These are phyloP conservation scores for Anguilla megastoma DNA, from an alignment of 2,797 vertebrate species.

Conservation along the genomic window DNA sequence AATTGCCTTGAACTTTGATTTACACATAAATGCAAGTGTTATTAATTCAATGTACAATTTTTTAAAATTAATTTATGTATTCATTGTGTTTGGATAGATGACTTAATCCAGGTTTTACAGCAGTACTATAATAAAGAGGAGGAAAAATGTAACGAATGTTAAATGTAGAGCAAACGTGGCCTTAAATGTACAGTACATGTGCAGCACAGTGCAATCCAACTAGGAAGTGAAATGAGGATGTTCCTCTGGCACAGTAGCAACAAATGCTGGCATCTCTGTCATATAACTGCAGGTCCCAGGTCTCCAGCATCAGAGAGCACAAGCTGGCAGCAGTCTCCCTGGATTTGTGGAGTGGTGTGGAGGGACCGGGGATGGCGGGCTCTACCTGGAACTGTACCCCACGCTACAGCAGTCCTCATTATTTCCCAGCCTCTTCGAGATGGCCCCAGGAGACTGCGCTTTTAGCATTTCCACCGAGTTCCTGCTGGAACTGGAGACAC, in stretches of 20 bases:
- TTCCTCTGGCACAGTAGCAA: background rate
- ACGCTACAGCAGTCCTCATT: slow-evolving; percentile 15
- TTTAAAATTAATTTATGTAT: background rate
- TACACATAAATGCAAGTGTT: background rate
- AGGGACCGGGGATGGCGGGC: background rate
- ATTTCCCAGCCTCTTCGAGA: background rate
- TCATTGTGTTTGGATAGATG: background rate
- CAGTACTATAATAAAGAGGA: background rate
- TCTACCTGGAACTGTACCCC: slow-evolving; percentile 11
- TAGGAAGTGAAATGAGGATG: background rate
- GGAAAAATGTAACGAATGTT: background rate
- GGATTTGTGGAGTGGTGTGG: background rate
- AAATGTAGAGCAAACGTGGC: background rate
- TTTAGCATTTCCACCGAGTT: background rate
- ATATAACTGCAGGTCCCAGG: background rate
- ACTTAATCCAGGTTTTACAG: background rate
- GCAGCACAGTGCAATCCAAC: background rate
- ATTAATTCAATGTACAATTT: background rate
- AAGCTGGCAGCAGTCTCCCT: background rate
- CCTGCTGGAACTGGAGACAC: background rate
- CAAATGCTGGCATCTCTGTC: background rate
- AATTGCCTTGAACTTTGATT: background rate
- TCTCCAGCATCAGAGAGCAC: background rate
- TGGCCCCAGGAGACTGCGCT: background rate
- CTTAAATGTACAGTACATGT: background rate